A percentile compares a stretch with the other conserved stretches of the same genome.
phyloP scores from a whole-genome alignment of 2,113 vertebrate genomes.

The Raja brachyura region DNA sequence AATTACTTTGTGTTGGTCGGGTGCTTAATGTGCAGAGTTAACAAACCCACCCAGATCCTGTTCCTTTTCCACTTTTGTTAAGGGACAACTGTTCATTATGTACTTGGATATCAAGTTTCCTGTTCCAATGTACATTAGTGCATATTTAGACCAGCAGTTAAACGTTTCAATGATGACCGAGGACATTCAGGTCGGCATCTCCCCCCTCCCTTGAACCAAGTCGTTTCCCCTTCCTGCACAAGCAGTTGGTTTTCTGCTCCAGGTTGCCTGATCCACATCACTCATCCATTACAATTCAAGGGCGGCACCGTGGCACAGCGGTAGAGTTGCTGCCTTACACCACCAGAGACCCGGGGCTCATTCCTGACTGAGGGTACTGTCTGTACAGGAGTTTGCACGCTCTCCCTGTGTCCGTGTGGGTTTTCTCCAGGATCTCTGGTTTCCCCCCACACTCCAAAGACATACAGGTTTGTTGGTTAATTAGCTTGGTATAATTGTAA shows the following conservation, averaged over 20 bases:
- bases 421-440: too few species aligned
- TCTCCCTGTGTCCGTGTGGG: too few species aligned
- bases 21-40: not conserved
- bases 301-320: too few species aligned
- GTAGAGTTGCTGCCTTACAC: too few species aligned
- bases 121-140: not conserved
- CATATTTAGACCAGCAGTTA: not conserved
- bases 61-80: conserved; percentile 3
- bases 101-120: not conserved
- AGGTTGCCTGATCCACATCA: not conserved
- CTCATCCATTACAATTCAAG: not conserved
- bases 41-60: not conserved
- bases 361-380: too few species aligned
- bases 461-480: too few species aligned
- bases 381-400: too few species aligned
- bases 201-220: not conserved
- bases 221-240: not conserved
- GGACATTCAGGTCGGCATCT: not conserved
- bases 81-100: not conserved
- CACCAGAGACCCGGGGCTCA: too few species aligned
- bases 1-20: not conserved
- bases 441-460: too few species aligned
- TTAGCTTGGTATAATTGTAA: too few species aligned
- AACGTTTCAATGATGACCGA: not conserved
- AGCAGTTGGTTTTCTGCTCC: not conserved